A percentile compares a stretch with the other conserved stretches of the same genome.
Evolutionary conservation across 2,797 vertebrate species (phyloP).

Genomic region (Taeniopygia guttata): DNA sequence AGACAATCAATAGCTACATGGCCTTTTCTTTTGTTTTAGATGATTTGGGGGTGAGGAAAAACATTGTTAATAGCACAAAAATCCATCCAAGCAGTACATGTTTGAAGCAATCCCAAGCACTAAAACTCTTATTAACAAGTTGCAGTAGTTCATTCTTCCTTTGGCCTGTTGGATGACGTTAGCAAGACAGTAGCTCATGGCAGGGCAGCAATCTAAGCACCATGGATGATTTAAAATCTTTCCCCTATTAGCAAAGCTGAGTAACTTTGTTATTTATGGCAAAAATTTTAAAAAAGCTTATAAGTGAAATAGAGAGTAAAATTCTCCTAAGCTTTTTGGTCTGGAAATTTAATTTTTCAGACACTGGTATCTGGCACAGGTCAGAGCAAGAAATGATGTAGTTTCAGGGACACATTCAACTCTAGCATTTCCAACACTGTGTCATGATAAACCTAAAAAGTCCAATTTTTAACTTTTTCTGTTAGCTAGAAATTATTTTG

Average conservation of each 20-base stretch:
- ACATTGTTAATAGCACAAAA: slow-evolving; percentile 4
- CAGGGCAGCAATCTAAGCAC: not conserved
- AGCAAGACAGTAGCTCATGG: not conserved
- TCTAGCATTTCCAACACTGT: not conserved
- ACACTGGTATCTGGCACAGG: not conserved
- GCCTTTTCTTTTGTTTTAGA: slow-evolving; percentile 26
- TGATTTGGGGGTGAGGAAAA: not conserved
- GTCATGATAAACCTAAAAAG: not conserved
- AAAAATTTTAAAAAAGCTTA: not conserved
- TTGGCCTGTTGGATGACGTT: slow-evolving; percentile 1
- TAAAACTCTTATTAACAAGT: not conserved
- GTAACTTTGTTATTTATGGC: not conserved
- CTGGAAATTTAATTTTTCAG: not conserved
- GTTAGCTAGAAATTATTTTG: not conserved
- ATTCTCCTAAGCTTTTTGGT: not conserved
- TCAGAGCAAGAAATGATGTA: not conserved
- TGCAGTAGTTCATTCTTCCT: not conserved
- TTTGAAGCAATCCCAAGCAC: slow-evolving; percentile 10
- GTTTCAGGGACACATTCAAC: not conserved
- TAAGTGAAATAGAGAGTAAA: not conserved
- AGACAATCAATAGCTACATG: not conserved
- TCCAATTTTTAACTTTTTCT: not conserved
- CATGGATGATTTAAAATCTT: not conserved
- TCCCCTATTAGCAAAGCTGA: not conserved
- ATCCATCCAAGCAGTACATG: slow-evolving; percentile 13